Evolutionary conservation across 2,113 vertebrate genomes (phyloP), one percentile per base, ranked within the genome.

Genomic region (Alligator mississippiensis): DNA sequence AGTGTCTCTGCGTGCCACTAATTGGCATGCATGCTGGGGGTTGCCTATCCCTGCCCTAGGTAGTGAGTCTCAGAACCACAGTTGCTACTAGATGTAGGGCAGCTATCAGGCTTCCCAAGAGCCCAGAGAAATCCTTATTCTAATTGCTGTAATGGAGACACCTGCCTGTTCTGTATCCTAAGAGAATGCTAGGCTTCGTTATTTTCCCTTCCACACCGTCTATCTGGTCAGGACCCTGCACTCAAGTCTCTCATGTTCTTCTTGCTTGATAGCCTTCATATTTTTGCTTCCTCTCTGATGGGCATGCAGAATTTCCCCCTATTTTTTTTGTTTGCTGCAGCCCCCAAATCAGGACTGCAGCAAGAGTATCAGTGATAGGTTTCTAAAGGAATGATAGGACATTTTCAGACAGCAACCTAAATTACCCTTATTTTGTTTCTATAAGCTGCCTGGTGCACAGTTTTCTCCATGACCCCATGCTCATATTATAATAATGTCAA

Each of bases 231-330:
- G 30, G 4, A 2, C 4, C 21, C 1, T 68, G 14, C 57, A 70
- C 64, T 64, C 27, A 63, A 85, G 62, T n/a, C 55, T 13, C 47
- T 64, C 12, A 12, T 11, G 1, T 21, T 2, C 24, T 5, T 34
- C 70, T 57, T 83, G 17, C 60, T 81, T 8, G 19, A 24, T 6
- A 55, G 6, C 13, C 4, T 28, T 14, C 62, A 19, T 54, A 82
- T 30, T 27, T 30, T 15, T 14, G 47, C 62, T 17, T 38, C 34
- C 80, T 89, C 15, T 27, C n/a, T 75, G 84, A 72, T n/a, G 64
- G 85, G 10, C 3, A 6, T 0, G 0, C 10, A 77, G 63, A 54
- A 63, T 38, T 2, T 0, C 22, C 10, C 59, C 16, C 16, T 74
- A 77, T 54, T 47, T 34, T 30, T 11, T 2, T 17, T 38, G n/a